Evolutionary conservation across 2,113 vertebrate species (phyloP).

Genomic region (Thermophis baileyi): DNA sequence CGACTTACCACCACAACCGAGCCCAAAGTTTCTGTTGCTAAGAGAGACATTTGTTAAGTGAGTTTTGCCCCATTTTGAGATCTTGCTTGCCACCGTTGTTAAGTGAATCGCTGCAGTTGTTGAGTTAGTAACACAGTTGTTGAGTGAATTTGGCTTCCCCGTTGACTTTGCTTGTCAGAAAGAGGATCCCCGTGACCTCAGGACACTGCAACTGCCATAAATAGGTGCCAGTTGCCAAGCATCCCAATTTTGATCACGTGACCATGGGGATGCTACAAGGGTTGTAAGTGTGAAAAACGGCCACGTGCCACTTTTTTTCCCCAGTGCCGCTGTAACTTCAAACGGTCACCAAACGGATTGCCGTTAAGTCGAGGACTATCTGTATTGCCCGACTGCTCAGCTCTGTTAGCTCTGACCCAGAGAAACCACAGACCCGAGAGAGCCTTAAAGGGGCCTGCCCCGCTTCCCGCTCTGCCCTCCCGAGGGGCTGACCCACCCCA

Average conservation of each 20-base stretch:
- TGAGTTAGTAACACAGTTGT: background rate
- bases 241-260: background rate
- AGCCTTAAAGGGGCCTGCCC: background rate
- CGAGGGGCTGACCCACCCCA: too few species aligned
- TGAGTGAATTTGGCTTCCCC: background rate
- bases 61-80: background rate
- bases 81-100: background rate
- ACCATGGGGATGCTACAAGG: background rate
- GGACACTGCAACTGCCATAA: background rate
- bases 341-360: background rate
- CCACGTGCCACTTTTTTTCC: too few species aligned
- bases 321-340: background rate
- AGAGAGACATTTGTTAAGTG: background rate
- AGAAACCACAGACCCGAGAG: background rate
- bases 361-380: background rate
- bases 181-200: background rate
- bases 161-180: background rate
- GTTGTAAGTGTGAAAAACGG: background rate
- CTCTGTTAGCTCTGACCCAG: background rate
- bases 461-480: too few species aligned
- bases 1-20: background rate
- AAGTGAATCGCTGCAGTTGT: background rate
- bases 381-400: background rate
- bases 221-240: background rate
- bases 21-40: background rate